Evolutionary conservation across 2,888 invertebrate species (phyloP).

Genomic region (Sipha maydis): DNA sequence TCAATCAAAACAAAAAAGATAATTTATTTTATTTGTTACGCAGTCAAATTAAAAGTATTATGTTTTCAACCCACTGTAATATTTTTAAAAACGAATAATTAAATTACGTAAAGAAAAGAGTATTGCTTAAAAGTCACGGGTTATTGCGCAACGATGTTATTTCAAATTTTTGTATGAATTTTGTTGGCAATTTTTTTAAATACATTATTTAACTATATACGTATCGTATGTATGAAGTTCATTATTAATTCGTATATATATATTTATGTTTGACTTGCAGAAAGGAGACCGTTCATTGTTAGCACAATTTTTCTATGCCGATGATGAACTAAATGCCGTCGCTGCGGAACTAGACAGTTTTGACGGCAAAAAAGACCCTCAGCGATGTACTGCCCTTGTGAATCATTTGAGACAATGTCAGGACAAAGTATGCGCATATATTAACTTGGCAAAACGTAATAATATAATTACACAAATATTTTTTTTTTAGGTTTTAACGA

Average conservation of each 20-base stretch:
- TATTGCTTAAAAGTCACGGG: conserved; percentile 34
- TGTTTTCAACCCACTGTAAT: conserved; percentile 9
- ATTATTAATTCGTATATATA: background rate
- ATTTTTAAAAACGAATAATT: conserved; percentile 39
- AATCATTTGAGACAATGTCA: conserved; percentile 94
- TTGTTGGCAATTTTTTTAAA: background rate
- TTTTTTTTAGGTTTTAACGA: conserved; percentile 80
- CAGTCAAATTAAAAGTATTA: background rate
- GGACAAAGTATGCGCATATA: conserved; percentile 69
- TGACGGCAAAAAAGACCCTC: conserved; percentile 98
- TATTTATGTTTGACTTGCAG: conserved; percentile 71
- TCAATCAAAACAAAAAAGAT: background rate
- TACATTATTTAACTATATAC: background rate
- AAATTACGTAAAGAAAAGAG: conserved; percentile 17
- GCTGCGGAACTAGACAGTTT: conserved; percentile 98
- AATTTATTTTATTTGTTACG: background rate
- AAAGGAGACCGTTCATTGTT: conserved; percentile 91
- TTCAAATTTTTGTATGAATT: background rate
- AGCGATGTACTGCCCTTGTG: conserved; percentile 93
- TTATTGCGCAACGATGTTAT: conserved; percentile 5
- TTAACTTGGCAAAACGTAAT: background rate
- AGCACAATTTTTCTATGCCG: conserved; percentile 97
- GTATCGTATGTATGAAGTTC: background rate
- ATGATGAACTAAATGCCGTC: conserved; percentile 93
- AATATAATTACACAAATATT: background rate